A percentile compares a stretch with the other conserved stretches of the same genome.
phyloP scores from a whole-genome alignment of 2,888 invertebrate genomes.

The Synanthedon myopaeformis region DNA sequence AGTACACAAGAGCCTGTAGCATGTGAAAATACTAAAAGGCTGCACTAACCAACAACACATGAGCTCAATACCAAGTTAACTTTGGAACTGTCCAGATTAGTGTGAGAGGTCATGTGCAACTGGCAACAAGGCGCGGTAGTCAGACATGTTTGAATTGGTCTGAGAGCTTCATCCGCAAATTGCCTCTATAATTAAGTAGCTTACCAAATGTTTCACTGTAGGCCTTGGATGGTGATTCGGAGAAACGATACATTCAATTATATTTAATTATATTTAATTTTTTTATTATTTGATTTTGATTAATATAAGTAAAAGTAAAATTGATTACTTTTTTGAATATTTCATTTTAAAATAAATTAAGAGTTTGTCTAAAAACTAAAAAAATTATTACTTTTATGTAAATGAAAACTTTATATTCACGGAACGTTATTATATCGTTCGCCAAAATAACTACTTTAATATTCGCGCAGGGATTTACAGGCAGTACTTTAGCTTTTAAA shows the following conservation, averaged over 20 bases:
- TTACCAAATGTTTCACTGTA: slow-evolving; percentile 21
- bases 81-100: neutral
- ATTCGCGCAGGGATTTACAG: no score
- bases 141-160: slow-evolving; percentile 21
- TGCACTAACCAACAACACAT: neutral
- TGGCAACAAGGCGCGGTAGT: slow-evolving; percentile 15
- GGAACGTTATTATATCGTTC: no score
- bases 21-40: neutral
- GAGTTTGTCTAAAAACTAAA: no score
- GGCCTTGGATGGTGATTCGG: slow-evolving; percentile 8
- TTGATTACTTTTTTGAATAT: no score
- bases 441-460: no score
- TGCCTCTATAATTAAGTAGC: slow-evolving; percentile 44
- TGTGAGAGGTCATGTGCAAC: slow-evolving; percentile 9
- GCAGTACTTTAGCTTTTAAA: no score
- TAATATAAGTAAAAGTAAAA: neutral
- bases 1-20: neutral
- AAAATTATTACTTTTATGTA: no score
- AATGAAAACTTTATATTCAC: no score
- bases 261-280: no score
- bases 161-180: slow-evolving; percentile 31
- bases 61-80: neutral
- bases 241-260: slow-evolving; percentile 2
- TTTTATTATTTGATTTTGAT: neutral
- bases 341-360: no score